Percentiles rank a stretch among this genome's conserved stretches.
Evolutionary conservation across 2,797 vertebrate species (phyloP).

Genomic region (Cynopterus sphinx): DNA sequence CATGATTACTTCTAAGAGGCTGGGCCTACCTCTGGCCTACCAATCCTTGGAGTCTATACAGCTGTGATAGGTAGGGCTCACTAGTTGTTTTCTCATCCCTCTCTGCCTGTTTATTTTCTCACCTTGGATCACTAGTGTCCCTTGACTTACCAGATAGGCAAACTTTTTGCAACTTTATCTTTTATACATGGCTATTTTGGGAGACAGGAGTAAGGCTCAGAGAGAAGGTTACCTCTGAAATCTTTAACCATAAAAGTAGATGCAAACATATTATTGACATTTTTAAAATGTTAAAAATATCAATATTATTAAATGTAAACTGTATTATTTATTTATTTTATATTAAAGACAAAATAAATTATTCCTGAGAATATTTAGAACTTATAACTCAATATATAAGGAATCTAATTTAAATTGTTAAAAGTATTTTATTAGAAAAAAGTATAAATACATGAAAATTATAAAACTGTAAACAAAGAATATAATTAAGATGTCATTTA

Average conservation of each 20-base stretch:
- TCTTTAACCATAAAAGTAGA: not conserved
- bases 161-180: not conserved
- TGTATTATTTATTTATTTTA: not conserved
- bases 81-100: not conserved
- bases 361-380: not conserved
- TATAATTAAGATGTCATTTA: slow-evolving; percentile 26
- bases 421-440: slow-evolving; percentile 15
- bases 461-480: not conserved
- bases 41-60: no score
- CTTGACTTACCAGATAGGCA: not conserved
- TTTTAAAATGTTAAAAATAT: not conserved
- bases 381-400: not conserved
- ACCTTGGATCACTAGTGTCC: not conserved
- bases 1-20: not conserved
- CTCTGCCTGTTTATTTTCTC: not conserved
- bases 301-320: not conserved
- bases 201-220: not conserved
- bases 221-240: not conserved
- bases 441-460: not conserved
- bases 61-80: not conserved
- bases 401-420: not conserved
- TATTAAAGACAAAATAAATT: not conserved
- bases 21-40: not conserved
- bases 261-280: not conserved
- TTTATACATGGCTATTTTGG: not conserved